Evolutionary conservation across 92 coral and sea anemone genomes (phyloP), one percentile per base, ranked within the genome.

Genomic region (Porites lobata): DNA sequence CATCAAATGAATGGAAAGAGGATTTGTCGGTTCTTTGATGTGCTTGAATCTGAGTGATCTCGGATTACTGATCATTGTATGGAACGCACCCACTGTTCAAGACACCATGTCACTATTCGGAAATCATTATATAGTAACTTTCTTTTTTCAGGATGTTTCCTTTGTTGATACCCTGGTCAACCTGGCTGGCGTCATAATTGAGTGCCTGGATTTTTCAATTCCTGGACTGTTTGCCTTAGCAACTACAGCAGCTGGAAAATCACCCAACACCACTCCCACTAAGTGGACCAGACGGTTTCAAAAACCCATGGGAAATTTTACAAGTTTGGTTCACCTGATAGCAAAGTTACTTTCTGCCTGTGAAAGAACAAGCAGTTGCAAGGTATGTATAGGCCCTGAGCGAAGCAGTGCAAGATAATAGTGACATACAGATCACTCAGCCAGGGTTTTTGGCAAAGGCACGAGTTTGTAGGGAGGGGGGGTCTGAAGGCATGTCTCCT

Each of bases 141-240:
- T 76, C 4, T n/a, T 15, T 47, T 66, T 82, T 20, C 92, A 98
- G 99, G 96, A 94, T 82, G 69, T 91, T 6, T 29, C 61, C 38
- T 95, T 90, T 79, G 87, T 95, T 20, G 96, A 90, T 77, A 88
- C 95, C 4, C 80, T 95, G 2, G 91, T 92, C 58, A 93, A 76
- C 77, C 76, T 98, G 75, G 69, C 90, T 10, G 89, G 79, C 15
- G 91, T 92, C 20, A 74, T 94, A 10, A 90, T 92, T 51, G 98
- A 95, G 20, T 94, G 98, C 89, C 68, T 98, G 86, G 99, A 98
- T 73, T 98, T 96, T 86, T 86, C 96, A 32, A 80, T 76, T 24
- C 85, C 93, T 57, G 78, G 94, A 26, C 52, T 89, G 32, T 90
- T 92, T 88, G 90, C 86, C 50, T 47, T 92, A 88, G 83, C 92